Conservation (phyloP, 2,888 invertebrate genomes). For the Yponomeuta cagnagella region DNA sequence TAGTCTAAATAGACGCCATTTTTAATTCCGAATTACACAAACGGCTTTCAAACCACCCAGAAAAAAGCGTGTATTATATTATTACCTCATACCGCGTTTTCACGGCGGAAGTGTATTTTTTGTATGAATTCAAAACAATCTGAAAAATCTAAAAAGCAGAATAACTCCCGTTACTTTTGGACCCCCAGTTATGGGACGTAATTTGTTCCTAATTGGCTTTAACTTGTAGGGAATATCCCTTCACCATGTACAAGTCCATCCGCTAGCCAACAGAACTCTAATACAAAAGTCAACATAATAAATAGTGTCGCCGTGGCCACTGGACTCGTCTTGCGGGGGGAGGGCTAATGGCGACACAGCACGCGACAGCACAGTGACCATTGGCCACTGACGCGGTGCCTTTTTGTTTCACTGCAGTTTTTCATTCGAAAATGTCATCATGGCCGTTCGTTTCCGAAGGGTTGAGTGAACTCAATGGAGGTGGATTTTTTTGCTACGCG, state of each 20-base stretch:
- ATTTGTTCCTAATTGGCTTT: no score
- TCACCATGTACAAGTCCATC: background rate
- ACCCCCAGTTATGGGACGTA: no score
- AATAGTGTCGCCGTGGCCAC: conserved; percentile 56
- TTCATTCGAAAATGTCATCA: conserved; percentile 16
- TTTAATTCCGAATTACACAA: no score
- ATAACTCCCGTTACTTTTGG: no score
- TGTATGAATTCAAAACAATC: no score
- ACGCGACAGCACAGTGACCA: conserved; percentile 62
- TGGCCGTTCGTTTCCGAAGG: conserved; percentile 11
- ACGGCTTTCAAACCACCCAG: no score
- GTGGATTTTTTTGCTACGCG: background rate
- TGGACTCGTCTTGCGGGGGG: conserved; percentile 33
- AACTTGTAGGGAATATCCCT: background rate
- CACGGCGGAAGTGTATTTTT: no score
- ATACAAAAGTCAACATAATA: conserved; percentile 53
- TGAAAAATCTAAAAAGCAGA: no score
- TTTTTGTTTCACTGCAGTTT: conserved; percentile 13
- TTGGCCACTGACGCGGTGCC: conserved; percentile 47
- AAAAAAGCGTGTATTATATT: no score
- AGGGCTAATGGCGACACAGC: conserved; percentile 58
- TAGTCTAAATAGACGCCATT: no score
- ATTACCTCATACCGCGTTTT: no score
- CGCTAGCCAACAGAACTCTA: conserved; percentile 20
- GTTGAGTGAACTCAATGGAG: background rate